phyloP scores from a whole-genome alignment of 2,113 vertebrate genomes.

The Boulengerochromis microlepis region DNA sequence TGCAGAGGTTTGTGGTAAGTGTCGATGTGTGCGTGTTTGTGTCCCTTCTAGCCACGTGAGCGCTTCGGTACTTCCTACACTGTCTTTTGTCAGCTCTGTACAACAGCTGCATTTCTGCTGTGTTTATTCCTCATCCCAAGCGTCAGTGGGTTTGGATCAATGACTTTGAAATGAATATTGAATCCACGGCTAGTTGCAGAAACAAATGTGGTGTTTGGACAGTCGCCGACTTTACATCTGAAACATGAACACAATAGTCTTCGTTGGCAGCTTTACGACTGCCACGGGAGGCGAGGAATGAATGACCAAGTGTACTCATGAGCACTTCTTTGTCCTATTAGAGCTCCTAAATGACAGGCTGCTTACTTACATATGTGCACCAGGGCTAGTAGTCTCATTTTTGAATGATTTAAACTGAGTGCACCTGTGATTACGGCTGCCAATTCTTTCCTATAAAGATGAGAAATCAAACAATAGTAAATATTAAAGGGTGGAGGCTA shows the following conservation, averaged over 20 bases:
- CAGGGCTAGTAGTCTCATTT: background rate
- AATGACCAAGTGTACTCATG: conserved; percentile 8
- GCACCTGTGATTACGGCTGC: background rate
- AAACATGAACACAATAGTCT: conserved; percentile 14
- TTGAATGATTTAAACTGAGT: background rate
- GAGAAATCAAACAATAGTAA: background rate
- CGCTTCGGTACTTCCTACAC: too few species aligned
- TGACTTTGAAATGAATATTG: background rate
- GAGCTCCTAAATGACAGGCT: conserved; percentile 35
- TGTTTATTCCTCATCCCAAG: background rate
- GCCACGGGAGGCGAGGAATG: background rate
- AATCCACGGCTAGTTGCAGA: background rate
- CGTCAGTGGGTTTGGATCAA: background rate
- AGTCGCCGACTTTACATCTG: background rate
- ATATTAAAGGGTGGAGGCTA: background rate
- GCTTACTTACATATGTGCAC: conserved; percentile 21
- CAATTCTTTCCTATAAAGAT: background rate
- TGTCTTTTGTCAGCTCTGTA: background rate
- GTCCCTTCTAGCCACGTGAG: background rate
- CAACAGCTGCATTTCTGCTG: background rate
- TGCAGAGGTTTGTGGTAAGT: conserved; percentile 89
- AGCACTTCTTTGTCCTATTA: background rate
- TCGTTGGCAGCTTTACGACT: conserved; percentile 12
- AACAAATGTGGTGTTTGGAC: background rate
- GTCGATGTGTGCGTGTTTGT: background rate